phyloP scores from a whole-genome alignment of 2,113 vertebrate species.

The Lagenorhynchus albirostris region DNA sequence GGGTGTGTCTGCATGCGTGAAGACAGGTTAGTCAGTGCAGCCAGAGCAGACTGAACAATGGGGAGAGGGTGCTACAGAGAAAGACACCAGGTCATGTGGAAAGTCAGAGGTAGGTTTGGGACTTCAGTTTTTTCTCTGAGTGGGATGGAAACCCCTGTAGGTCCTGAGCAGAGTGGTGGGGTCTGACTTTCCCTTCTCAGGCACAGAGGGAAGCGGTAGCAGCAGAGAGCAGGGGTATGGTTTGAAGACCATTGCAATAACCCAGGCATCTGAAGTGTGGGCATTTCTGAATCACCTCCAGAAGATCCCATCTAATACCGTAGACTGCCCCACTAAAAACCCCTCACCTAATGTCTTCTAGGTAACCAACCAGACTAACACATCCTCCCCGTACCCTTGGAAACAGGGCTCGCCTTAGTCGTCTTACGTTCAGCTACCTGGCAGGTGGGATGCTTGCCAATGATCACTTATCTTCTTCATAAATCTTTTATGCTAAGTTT shows the following conservation, averaged over 20 bases:
- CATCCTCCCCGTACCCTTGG: background rate
- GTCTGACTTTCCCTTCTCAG: background rate
- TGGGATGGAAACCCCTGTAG: background rate
- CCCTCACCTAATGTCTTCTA: background rate
- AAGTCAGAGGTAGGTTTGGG: background rate
- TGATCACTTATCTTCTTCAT: background rate
- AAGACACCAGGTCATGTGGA: background rate
- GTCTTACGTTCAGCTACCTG: background rate
- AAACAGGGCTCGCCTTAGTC: background rate
- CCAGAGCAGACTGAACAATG: background rate
- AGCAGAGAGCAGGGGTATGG: background rate
- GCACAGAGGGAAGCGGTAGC: background rate
- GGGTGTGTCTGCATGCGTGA: background rate
- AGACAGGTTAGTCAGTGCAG: background rate
- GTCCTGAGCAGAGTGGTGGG: background rate
- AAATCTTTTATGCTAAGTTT: background rate
- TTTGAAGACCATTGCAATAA: background rate
- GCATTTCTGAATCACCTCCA: background rate
- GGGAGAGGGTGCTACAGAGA: background rate
- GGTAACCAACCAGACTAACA: background rate
- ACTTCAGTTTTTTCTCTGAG: background rate
- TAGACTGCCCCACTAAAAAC: background rate
- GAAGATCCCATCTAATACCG: background rate
- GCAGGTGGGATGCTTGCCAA: too few relatives aligned
- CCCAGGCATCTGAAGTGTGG: too few relatives aligned